phyloP scores from a whole-genome alignment of 2,888 invertebrate genomes.

The Lamproptera curius region DNA sequence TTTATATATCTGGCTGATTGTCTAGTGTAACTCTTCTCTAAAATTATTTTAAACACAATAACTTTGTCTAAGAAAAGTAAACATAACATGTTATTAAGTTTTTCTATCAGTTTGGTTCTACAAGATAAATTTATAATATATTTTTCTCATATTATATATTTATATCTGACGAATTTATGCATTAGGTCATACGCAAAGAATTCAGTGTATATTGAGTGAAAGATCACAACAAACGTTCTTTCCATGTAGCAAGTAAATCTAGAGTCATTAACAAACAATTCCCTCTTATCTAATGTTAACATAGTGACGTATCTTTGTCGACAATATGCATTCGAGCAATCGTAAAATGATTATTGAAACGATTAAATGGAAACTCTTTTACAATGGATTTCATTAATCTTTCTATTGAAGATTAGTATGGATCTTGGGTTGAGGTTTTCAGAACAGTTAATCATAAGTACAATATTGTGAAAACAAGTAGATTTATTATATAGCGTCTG shows the following conservation, averaged over 20 bases:
- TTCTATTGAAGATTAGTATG: background rate
- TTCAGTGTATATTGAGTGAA: conserved; percentile 7
- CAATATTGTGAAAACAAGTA: too few relatives aligned
- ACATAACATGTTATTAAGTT: too few relatives aligned
- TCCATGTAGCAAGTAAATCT: conserved; percentile 13
- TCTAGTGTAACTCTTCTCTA: too few relatives aligned
- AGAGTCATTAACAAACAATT: conserved; percentile 41
- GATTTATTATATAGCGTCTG: background rate
- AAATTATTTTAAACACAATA: too few relatives aligned
- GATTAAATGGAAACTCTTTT: background rate
- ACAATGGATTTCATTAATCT: background rate
- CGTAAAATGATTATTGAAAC: conserved; percentile 5
- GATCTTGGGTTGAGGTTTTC: background rate
- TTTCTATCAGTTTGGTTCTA: too few relatives aligned
- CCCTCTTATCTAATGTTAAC: conserved; percentile 50
- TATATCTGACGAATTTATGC: too few relatives aligned
- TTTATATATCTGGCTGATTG: too few relatives aligned
- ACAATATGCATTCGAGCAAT: conserved; percentile 1
- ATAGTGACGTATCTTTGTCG: conserved; percentile 39
- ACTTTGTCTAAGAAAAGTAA: too few relatives aligned
- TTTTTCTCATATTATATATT: too few relatives aligned
- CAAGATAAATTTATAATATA: too few relatives aligned
- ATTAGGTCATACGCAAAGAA: conserved; percentile 5
- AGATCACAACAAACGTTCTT: conserved; percentile 8
- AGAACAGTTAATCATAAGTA: too few relatives aligned